These are phyloP conservation scores for Peromyscus aztecus DNA, from an alignment of 2,797 vertebrate genomes.

Conservation along the genomic window DNA sequence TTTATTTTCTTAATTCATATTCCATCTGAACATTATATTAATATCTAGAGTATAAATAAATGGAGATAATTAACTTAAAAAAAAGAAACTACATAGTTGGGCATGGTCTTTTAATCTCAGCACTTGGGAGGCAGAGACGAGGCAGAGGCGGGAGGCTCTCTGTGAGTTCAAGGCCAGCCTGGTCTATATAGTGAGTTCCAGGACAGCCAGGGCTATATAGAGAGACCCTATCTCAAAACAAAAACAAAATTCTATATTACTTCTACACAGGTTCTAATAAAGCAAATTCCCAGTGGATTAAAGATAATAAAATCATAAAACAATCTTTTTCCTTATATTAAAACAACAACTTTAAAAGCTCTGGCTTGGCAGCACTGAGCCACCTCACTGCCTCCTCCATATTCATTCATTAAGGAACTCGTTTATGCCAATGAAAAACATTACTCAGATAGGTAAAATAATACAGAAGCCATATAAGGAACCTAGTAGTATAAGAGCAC, in stretches of 20 bases:
- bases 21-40: background rate
- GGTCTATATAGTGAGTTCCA: background rate
- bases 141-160: background rate
- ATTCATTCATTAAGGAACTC: conserved; percentile 40
- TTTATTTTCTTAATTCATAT: conserved; percentile 22
- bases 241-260: background rate
- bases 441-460: background rate
- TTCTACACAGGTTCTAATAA: background rate
- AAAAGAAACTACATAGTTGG: background rate
- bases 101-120: background rate
- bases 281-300: conserved; percentile 59
- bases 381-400: background rate
- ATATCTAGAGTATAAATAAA: background rate
- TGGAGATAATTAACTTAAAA: conserved; percentile 2
- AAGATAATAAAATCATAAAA: conserved; percentile 64
- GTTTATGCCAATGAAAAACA: conserved; percentile 49
- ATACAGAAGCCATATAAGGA: background rate
- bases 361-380: background rate
- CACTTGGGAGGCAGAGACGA: background rate
- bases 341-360: background rate
- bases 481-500: background rate
- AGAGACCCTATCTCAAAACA: background rate
- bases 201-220: background rate
- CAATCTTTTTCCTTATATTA: background rate
- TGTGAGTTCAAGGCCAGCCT: background rate